Evolutionary conservation across 2,113 vertebrate genomes (phyloP).

Genomic region (Todiramphus saurophagus): DNA sequence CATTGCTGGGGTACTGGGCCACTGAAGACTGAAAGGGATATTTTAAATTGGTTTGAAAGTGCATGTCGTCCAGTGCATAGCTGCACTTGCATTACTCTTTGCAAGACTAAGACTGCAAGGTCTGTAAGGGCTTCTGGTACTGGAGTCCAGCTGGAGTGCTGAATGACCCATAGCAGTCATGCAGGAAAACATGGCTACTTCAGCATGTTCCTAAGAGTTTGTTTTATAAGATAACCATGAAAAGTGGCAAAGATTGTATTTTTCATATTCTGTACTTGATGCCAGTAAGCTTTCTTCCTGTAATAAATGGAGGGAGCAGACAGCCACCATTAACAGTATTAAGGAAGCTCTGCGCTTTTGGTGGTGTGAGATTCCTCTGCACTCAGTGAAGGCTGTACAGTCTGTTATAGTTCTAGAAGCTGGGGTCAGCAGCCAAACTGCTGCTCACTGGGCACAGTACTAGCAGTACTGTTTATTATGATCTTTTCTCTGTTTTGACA

Average conservation of each 20-base stretch:
- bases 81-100: background rate
- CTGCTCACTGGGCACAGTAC: background rate
- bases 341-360: background rate
- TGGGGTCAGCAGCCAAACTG: background rate
- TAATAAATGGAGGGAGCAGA: background rate
- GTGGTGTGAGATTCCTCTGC: background rate
- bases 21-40: background rate
- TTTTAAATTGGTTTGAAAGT: background rate
- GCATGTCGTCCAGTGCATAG: background rate
- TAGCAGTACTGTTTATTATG: background rate
- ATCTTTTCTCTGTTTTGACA: background rate
- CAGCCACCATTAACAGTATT: rapidly evolving
- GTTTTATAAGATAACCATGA: background rate
- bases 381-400: background rate
- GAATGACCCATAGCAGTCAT: rapidly evolving
- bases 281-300: background rate
- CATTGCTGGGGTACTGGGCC: background rate
- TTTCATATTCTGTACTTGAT: background rate
- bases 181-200: background rate
- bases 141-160: background rate
- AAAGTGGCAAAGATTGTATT: background rate
- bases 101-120: background rate
- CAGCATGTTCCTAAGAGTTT: background rate
- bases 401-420: background rate
- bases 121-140: background rate